A percentile compares a stretch with the other conserved stretches of the same genome.
Evolutionary conservation across 2,113 vertebrate genomes (phyloP).

Genomic region (Semnornis frantzii): DNA sequence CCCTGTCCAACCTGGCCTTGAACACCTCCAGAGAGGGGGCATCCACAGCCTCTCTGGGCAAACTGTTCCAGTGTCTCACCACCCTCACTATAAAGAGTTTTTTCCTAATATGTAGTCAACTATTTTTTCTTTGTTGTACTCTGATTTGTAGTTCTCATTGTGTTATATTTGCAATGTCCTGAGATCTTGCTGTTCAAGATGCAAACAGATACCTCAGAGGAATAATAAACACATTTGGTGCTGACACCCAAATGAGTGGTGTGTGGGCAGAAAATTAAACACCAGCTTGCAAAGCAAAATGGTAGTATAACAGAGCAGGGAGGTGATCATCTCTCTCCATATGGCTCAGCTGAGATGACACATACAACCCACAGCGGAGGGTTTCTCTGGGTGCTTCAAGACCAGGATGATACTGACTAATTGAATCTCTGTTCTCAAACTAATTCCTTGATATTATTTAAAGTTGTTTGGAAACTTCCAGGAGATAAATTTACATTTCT

Average conservation of each 20-base stretch:
- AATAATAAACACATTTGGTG: constrained; percentile 54
- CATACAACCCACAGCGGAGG: background rate
- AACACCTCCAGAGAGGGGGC: too few species aligned
- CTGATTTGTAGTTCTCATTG: background rate
- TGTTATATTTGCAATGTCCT: background rate
- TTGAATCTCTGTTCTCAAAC: background rate
- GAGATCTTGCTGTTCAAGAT: background rate
- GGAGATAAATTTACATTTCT: background rate
- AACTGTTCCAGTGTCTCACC: too few species aligned
- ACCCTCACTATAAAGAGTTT: too few species aligned
- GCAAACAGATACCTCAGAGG: constrained; percentile 8
- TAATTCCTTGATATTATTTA: background rate
- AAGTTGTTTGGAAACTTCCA: background rate
- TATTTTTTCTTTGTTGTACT: background rate
- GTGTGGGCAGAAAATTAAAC: constrained; percentile 63
- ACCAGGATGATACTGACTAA: background rate
- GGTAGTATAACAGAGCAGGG: constrained; percentile 44
- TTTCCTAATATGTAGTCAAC: background rate
- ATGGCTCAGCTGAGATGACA: constrained; percentile 37
- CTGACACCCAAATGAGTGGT: constrained; percentile 41
- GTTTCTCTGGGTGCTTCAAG: background rate
- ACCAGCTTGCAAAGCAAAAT: constrained; percentile 62
- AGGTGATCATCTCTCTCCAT: constrained; percentile 61
- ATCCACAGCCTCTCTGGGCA: too few species aligned
- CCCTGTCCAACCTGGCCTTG: too few species aligned